These are phyloP conservation scores for Cyclargus thomasi DNA, from an alignment of 1,140 invertebrate genomes.

Conservation along the genomic window DNA sequence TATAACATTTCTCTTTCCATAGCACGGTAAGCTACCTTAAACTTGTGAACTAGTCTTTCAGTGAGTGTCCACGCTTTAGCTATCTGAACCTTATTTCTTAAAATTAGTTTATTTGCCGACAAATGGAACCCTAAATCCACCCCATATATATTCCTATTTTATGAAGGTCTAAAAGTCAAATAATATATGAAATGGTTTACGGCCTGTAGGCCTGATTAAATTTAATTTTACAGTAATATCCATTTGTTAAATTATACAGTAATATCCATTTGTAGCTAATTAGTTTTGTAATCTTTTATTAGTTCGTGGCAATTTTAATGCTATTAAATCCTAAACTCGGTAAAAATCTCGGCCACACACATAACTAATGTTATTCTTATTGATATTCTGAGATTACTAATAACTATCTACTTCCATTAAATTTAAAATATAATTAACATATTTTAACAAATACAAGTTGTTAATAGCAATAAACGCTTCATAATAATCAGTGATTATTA, in stretches of 20 bases:
- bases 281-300: not conserved
- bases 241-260: not conserved
- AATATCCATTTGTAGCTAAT: not conserved
- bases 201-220: slow-evolving; percentile 3
- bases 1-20: no score
- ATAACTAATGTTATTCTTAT: not conserved
- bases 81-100: no score
- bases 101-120: not conserved
- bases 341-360: not conserved
- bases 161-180: slow-evolving; percentile 7
- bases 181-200: not conserved
- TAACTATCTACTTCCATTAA: not conserved
- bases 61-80: no score
- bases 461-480: not conserved
- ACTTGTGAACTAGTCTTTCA: no score
- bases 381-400: not conserved
- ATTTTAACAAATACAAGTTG: not conserved
- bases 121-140: not conserved
- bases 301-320: not conserved
- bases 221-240: slow-evolving; percentile 7
- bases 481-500: not conserved
- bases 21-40: no score
- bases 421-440: not conserved
- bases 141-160: slow-evolving; percentile 8
- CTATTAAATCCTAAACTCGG: not conserved